phyloP scores from a whole-genome alignment of 23 tunicate species.

The Trididemnum clinides region DNA sequence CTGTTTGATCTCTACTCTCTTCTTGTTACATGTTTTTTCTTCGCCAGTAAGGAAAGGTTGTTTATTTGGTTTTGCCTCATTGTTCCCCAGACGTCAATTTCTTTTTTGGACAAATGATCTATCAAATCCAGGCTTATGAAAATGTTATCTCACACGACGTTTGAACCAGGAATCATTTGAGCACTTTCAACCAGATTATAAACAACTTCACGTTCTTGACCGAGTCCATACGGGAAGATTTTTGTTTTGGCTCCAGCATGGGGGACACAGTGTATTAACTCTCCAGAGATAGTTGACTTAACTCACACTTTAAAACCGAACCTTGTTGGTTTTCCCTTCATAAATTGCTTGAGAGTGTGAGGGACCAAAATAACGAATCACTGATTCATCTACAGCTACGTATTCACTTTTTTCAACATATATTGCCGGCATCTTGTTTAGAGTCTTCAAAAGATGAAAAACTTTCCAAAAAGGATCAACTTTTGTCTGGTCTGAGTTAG shows the following conservation, averaged over 20 bases:
- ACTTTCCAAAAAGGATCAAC: too few species aligned
- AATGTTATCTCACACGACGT: slow-evolving; percentile 4
- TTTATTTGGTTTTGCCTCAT: background rate
- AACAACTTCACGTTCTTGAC: slow-evolving; percentile 22
- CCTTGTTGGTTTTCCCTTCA: background rate
- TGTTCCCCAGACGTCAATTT: background rate
- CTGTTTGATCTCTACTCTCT: background rate
- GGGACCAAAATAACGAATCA: too few species aligned
- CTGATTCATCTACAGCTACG: too few species aligned
- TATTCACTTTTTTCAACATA: too few species aligned
- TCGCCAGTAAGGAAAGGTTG: background rate
- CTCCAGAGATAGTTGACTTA: background rate
- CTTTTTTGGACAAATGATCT: slow-evolving; percentile 7
- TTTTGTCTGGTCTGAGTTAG: too few species aligned
- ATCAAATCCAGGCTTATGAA: slow-evolving; percentile 7
- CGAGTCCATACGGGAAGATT: background rate
- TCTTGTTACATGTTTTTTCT: background rate
- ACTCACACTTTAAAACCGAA: background rate
- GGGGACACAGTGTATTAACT: background rate
- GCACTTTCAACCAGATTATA: background rate
- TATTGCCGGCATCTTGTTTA: too few species aligned
- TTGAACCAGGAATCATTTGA: background rate
- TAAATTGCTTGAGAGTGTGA: too few species aligned
- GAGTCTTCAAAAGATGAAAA: too few species aligned
- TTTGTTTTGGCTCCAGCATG: slow-evolving; percentile 17